Evolutionary conservation across 2,888 invertebrate genomes (phyloP).

Genomic region (Eretmocerus hayati): DNA sequence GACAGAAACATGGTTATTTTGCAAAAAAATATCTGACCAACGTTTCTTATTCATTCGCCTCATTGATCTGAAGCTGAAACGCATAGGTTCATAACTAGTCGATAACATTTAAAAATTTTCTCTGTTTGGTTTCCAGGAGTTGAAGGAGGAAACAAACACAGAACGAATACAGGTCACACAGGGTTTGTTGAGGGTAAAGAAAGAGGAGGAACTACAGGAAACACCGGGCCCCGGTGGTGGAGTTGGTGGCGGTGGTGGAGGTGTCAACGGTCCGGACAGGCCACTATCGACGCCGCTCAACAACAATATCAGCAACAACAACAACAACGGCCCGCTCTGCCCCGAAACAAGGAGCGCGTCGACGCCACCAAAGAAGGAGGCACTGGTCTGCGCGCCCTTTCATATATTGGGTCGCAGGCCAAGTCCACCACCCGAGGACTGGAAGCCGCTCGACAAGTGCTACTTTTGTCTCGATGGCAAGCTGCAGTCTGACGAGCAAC

Average conservation of each 20-base stretch:
- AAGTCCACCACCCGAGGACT: conserved; percentile 54
- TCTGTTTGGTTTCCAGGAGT: conserved; percentile 35
- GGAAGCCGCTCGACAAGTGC: conserved; percentile 79
- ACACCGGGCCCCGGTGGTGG: conserved; percentile 30
- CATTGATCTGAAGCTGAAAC: too few relatives aligned
- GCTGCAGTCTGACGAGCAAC: conserved; percentile 51
- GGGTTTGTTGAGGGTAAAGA: conserved; percentile 44
- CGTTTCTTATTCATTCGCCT: too few relatives aligned
- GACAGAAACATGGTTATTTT: too few relatives aligned
- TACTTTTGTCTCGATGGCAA: conserved; percentile 76
- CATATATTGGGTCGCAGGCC: conserved; percentile 37
- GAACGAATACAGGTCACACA: conserved; percentile 41
- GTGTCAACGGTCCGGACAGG: conserved; percentile 11
- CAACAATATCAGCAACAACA: conserved; percentile 21
- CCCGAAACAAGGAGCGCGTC: conserved; percentile 26
- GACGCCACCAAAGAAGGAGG: conserved; percentile 30
- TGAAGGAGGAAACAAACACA: conserved; percentile 37
- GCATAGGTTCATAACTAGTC: too few relatives aligned
- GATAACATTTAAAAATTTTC: too few relatives aligned
- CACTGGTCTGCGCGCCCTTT: conserved; percentile 30
- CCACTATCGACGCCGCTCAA: conserved; percentile 23
- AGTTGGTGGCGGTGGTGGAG: conserved; percentile 16
- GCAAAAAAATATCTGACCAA: too few relatives aligned
- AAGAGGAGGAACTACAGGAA: conserved; percentile 44
- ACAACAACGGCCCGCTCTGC: conserved; percentile 18